Base-by-base conservation (phyloP, 2,113 vertebrate species). In the Synodontis membranacea region DNA sequence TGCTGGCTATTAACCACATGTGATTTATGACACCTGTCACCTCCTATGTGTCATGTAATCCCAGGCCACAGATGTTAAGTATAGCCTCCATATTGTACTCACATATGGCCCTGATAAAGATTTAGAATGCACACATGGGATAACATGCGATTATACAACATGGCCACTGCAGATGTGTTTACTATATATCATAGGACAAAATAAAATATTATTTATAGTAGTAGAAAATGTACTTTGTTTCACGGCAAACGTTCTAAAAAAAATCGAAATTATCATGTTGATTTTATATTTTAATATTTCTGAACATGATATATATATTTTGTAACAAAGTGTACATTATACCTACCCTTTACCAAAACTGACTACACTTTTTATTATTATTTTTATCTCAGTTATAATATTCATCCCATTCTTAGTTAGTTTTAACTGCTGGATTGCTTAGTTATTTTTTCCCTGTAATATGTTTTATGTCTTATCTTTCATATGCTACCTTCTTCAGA, bases 1-100 rank as follows among this genome's bases (percentile, higher is more conserved):
- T 44, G 23, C 25, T 50, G 50, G 50, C 54, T 39, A 81, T 81
- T 64, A 72, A 50, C 34, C 54, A 21, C 70, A 52, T 68, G 46
- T 87, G 52, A 89, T 78, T 80, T 80, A 84, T 46, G 21, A 81
- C 44, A 79, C 50, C 66, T n/a, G 68, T 74, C 74, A 75, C 10
- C 52, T 15, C 66, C 56, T 52, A 80, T 81, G 70, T 39, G 74
- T 83, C 48, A 81, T 75, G 54, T 58, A 52, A 86, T 86, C 44
- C n/a, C 54, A 75, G 44, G 58, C 56, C 56, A n/a, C 79, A 60
- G 66, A 50, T 60, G 83, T 58, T 72, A 81, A 72, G 76, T n/a
- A 79, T 58, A 83, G 83, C 48, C 52, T 76, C 5, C 15, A 37
- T 39, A 60, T 39, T 72, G 4, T 1, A 58, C 66, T 14, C 11